Percentiles rank a stretch among this genome's conserved stretches.
phyloP scores from a whole-genome alignment of 2,797 vertebrate species.

The Miichthys miiuy region DNA sequence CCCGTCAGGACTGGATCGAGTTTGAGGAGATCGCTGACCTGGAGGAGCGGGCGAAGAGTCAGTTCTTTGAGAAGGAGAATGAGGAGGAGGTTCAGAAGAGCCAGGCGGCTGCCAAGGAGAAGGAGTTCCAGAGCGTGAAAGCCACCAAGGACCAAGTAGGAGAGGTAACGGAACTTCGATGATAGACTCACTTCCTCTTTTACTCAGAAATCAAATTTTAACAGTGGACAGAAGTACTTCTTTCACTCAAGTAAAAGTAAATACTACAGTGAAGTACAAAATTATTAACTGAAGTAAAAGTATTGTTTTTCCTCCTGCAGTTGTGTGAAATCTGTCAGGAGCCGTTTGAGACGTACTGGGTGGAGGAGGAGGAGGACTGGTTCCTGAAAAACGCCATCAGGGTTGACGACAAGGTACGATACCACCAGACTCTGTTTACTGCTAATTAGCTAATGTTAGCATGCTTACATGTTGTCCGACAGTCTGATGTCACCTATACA shows the following conservation, averaged over 20 bases:
- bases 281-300: too few relatives aligned
- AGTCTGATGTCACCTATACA: too few relatives aligned
- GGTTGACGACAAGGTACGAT: slow-evolving; percentile 93
- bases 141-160: slow-evolving; percentile 95
- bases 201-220: too few relatives aligned
- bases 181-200: too few relatives aligned
- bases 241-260: too few relatives aligned
- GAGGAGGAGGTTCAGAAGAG: slow-evolving; percentile 97
- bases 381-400: slow-evolving; percentile 96
- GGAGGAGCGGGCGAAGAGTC: slow-evolving; percentile 97
- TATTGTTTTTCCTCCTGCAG: slow-evolving; percentile 75
- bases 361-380: slow-evolving; percentile 99
- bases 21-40: slow-evolving; percentile 99
- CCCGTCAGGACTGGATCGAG: slow-evolving; percentile 95
- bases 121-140: slow-evolving; percentile 94
- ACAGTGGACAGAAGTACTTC: too few relatives aligned
- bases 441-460: too few relatives aligned
- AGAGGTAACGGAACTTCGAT: slow-evolving; percentile 84
- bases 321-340: slow-evolving; percentile 98
- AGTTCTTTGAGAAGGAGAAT: slow-evolving; percentile 97
- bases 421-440: background rate
- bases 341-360: slow-evolving; percentile 98
- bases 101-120: slow-evolving; percentile 96
- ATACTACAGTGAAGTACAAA: too few relatives aligned
- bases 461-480: too few relatives aligned